These are phyloP conservation scores for Dermochelys coriacea DNA, from an alignment of 2,797 vertebrate species.

Conservation along the genomic window DNA sequence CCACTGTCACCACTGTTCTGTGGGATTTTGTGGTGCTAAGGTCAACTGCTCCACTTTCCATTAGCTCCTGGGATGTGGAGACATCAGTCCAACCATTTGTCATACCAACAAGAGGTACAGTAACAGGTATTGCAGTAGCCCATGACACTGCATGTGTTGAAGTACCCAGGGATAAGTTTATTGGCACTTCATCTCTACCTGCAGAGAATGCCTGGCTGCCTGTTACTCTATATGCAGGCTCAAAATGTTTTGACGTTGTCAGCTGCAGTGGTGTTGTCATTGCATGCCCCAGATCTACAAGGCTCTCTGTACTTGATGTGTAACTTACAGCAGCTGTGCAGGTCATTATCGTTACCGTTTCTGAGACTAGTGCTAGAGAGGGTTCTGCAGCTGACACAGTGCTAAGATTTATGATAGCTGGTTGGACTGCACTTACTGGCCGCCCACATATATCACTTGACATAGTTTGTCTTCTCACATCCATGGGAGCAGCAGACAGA, in stretches of 20 bases:
- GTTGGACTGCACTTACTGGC: slow-evolving; percentile 91
- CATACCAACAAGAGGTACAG: slow-evolving; percentile 77
- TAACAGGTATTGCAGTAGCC: slow-evolving; percentile 81
- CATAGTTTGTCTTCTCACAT: slow-evolving; percentile 85
- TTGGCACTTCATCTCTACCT: slow-evolving; percentile 88
- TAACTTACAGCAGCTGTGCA: slow-evolving; percentile 88
- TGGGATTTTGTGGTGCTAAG: slow-evolving; percentile 93
- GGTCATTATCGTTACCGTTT: slow-evolving; percentile 88
- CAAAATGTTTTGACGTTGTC: slow-evolving; percentile 88
- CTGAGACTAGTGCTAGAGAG: slow-evolving; percentile 85
- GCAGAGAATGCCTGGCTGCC: slow-evolving; percentile 79
- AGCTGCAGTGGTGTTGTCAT: slow-evolving; percentile 89
- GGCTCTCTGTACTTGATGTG: slow-evolving; percentile 85
- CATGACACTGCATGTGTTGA: slow-evolving; percentile 76
- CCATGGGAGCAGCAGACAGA: slow-evolving; percentile 86
- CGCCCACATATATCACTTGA: slow-evolving; percentile 83
- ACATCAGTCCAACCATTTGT: slow-evolving; percentile 84
- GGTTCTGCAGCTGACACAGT: slow-evolving; percentile 83
- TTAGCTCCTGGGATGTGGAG: slow-evolving; percentile 78
- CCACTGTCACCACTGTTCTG: slow-evolving; percentile 90
- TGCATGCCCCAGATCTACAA: slow-evolving; percentile 86
- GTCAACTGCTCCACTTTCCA: slow-evolving; percentile 89
- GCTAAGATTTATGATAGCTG: slow-evolving; percentile 95
- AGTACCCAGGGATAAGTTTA: slow-evolving; percentile 92
- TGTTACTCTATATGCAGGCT: slow-evolving; percentile 85